Conservation (phyloP, 2,113 vertebrate species). For the Oriolus oriolus region DNA sequence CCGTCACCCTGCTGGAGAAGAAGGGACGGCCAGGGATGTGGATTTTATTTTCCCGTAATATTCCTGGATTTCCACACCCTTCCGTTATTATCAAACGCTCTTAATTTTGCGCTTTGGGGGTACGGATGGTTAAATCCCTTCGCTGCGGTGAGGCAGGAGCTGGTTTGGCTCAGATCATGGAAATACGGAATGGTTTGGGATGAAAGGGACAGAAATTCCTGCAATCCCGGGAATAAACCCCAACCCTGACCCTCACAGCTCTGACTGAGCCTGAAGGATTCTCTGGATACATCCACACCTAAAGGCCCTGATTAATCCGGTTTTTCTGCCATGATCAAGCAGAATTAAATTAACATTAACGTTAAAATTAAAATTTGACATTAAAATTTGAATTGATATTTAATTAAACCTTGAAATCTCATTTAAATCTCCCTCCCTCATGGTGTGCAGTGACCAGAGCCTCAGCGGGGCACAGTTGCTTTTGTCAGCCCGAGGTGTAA, state of each 20-base stretch:
- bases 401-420: background rate
- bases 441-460: background rate
- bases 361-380: too few species aligned
- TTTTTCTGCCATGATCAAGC: background rate
- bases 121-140: rapidly evolving
- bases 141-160: background rate
- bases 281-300: background rate
- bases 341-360: too few species aligned
- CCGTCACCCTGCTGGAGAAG: background rate
- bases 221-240: background rate
- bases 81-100: rapidly evolving
- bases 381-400: background rate
- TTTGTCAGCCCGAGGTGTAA: background rate
- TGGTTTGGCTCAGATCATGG: background rate
- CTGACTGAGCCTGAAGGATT: too few species aligned
- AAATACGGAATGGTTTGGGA: background rate
- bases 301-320: rapidly evolving
- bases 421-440: background rate
- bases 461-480: background rate
- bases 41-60: background rate
- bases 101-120: rapidly evolving
- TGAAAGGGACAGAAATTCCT: background rate
- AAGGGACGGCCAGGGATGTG: background rate
- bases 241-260: background rate
- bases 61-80: background rate